phyloP scores from a whole-genome alignment of 1,140 invertebrate species.

The Caenorhabditis briggsae region DNA sequence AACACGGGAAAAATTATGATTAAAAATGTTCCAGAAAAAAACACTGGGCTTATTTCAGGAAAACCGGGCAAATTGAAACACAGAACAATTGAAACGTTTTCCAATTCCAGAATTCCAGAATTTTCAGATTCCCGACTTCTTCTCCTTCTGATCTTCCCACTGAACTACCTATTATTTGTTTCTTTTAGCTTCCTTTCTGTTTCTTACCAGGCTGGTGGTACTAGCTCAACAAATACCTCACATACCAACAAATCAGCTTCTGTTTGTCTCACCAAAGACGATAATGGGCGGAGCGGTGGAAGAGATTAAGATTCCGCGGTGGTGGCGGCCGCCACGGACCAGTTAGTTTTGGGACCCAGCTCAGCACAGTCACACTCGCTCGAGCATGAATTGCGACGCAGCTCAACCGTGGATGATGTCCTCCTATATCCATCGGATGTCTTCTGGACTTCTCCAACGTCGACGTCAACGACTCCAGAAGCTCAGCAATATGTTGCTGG shows the following conservation, averaged over 20 bases:
- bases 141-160: neutral
- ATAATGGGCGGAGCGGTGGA: neutral
- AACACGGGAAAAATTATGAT: too few species aligned
- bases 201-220: neutral
- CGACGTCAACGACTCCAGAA: neutral
- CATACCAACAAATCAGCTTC: constrained; percentile 19
- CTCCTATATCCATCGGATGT: neutral
- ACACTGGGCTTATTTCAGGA: too few species aligned
- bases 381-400: constrained; percentile 49
- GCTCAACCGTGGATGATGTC: constrained; percentile 54
- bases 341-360: constrained; percentile 20
- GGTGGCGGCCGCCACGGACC: constrained; percentile 19
- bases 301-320: constrained; percentile 2
- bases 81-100: too few species aligned
- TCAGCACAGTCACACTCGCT: constrained; percentile 27
- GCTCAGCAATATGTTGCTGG: neutral
- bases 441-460: constrained; percentile 12
- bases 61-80: too few species aligned
- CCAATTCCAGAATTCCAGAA: too few species aligned
- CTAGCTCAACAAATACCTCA: constrained; percentile 28
- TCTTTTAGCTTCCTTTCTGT: neutral
- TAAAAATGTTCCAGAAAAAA: too few species aligned
- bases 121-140: neutral
- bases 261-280: neutral
- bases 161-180: constrained; percentile 15